Evolutionary conservation across 30 jellyfish, hydroid and myxozoan genomes (phyloP), one percentile per base, ranked within the genome.

Genomic region (Catostylus mosaicus): DNA sequence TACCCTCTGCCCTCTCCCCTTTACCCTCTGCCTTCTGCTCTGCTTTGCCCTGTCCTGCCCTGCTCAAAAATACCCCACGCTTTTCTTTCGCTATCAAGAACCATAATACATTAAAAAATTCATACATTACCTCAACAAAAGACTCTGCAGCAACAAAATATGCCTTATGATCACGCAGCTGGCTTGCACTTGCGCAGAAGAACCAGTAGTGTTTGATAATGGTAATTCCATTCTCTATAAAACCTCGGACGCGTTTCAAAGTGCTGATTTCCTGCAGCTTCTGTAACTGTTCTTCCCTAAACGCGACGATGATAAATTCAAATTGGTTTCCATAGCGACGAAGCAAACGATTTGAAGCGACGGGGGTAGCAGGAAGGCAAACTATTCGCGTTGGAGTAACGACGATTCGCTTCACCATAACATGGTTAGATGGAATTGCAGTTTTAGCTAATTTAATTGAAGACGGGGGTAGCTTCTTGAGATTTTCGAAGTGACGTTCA

Each of bases 161-260:
- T 22, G 90, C 97, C 59, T 89, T 89, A 51, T 83, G 90, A 24
- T 83, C 91, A 29, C 97, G 80, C 56, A 89, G 38, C 77, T 89
- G 97, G 45, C 97, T 89, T 0, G 82, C 97, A 46, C 95, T 81
- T 31, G 97, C 68, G 59, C 91, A 83, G 59, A 89, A 71, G 45
- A 65, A 82, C 75, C 83, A 77, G 38, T 82, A 81, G 1, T 75
- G 71, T 50, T 63, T 67, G 5, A 43, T 47, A 4, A 83, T 33
- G 67, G 3, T 36, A 14, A 89, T 47, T 9, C 97, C 97, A 11
- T 89, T 61, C 23, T 19, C 71, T 18, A 89, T 66, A 19, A 74
- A 26, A 19, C 14, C 40, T 47, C 31, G 11, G 8, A 83, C 57
- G 30, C 88, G 82, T 0, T 11, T 9, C 20, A 81, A 48, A n/a